Conservation (phyloP, 2,797 vertebrate genomes). For the Malurus leucopterus region DNA sequence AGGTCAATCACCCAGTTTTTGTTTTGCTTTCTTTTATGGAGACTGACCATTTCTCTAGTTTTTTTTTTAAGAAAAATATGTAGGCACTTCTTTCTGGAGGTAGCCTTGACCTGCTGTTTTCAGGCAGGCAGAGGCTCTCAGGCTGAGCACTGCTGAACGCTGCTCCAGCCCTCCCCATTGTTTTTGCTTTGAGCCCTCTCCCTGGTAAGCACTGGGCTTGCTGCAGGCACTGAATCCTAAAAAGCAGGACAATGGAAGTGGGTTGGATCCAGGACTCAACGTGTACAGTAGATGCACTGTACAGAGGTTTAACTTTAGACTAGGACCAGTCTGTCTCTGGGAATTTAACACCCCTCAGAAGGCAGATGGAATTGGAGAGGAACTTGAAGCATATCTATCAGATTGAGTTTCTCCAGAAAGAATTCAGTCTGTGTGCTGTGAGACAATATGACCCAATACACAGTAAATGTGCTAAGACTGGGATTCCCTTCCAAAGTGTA, state of each 20-base stretch:
- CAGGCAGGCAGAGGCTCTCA: background rate
- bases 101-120: background rate
- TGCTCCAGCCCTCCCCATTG: background rate
- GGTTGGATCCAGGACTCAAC: rapidly evolving
- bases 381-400: background rate
- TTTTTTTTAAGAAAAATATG: background rate
- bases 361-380: background rate
- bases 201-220: rapidly evolving
- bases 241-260: background rate
- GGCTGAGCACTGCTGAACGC: background rate
- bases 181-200: background rate
- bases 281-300: rapidly evolving
- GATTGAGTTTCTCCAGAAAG: background rate
- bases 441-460: background rate
- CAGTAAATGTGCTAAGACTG: background rate
- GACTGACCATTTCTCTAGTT: background rate
- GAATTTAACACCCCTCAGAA: background rate
- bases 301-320: background rate
- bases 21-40: background rate
- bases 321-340: background rate
- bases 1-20: background rate
- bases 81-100: background rate
- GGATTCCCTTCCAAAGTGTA: background rate
- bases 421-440: background rate
- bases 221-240: background rate